phyloP scores from a whole-genome alignment of 2,888 invertebrate species.

The Ceratothoa steindachneri region DNA sequence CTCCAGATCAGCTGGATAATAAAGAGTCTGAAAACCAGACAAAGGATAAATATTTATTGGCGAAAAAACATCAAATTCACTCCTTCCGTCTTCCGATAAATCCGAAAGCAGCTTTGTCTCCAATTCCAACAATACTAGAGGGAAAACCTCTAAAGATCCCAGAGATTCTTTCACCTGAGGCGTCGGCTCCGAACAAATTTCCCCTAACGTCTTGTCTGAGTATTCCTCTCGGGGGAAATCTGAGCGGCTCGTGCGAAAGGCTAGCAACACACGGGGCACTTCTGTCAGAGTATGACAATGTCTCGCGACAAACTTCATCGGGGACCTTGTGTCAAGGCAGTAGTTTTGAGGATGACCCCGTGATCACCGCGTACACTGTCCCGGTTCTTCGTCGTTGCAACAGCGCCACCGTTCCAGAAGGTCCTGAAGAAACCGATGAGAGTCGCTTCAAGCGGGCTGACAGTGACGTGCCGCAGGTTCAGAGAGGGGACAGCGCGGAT shows the following conservation, averaged over 20 bases:
- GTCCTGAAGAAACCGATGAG: not conserved
- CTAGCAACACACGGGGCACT: conserved; percentile 19
- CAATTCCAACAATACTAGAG: not conserved
- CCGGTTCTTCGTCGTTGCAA: conserved; percentile 33
- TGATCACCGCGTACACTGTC: conserved; percentile 38
- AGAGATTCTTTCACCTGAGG: not conserved
- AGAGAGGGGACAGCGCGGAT: conserved; percentile 31
- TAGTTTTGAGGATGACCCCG: conserved; percentile 38
- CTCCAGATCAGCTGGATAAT: not conserved
- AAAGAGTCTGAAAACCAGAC: not conserved
- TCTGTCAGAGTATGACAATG: conserved; percentile 6
- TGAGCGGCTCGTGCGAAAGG: conserved; percentile 39
- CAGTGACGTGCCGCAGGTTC: conserved; percentile 28
- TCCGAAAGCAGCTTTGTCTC: conserved; percentile 14
- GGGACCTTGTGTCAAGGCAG: not conserved
- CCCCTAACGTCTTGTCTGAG: not conserved
- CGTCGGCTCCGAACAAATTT: not conserved
- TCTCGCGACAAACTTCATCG: conserved; percentile 5
- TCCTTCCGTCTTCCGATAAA: conserved; percentile 35
- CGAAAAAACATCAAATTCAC: conserved; percentile 33
- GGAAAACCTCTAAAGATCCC: not conserved
- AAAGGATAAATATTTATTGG: too few relatives aligned
- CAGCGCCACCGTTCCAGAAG: conserved; percentile 34
- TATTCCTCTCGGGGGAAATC: conserved; percentile 3
- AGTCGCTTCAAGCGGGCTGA: conserved; percentile 28